A percentile compares a stretch with the other conserved stretches of the same genome.
phyloP scores from a whole-genome alignment of 1,140 invertebrate species.

The Scaptomyza graminum region DNA sequence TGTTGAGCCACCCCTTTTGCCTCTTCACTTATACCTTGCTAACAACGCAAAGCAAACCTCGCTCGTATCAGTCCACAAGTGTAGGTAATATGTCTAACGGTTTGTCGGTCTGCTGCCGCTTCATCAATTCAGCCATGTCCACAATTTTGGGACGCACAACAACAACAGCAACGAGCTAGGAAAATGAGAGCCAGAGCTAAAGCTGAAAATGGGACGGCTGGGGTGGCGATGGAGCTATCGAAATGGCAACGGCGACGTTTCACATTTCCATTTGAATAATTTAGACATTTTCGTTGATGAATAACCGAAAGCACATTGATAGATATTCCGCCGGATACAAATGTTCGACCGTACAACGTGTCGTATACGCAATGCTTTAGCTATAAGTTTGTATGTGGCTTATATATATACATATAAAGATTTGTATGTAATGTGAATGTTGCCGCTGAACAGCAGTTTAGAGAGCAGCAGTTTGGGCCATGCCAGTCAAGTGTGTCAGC shows the following conservation, averaged over 20 bases:
- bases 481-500: constrained; percentile 34
- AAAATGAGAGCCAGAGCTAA: constrained; percentile 33
- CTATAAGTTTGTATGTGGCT: background rate
- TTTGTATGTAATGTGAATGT: background rate
- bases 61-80: constrained; percentile 23
- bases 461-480: constrained; percentile 6
- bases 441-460: constrained; percentile 8
- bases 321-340: constrained; percentile 60
- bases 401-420: constrained; percentile 1
- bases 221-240: background rate
- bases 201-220: constrained; percentile 5
- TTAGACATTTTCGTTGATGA: constrained; percentile 82
- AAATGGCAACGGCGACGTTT: constrained; percentile 52
- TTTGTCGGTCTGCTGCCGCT: constrained; percentile 74
- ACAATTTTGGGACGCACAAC: constrained; percentile 34
- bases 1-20: constrained; percentile 43
- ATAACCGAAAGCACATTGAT: constrained; percentile 80
- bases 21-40: background rate
- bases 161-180: background rate
- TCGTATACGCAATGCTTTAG: constrained; percentile 38
- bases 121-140: constrained; percentile 74
- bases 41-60: too few species aligned
- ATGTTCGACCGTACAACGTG: constrained; percentile 12
- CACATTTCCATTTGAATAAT: constrained; percentile 81
- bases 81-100: constrained; percentile 58